Evolutionary conservation across 2,888 invertebrate genomes (phyloP), one percentile per base, ranked within the genome.

Genomic region (Eumacrocentrus americanus): DNA sequence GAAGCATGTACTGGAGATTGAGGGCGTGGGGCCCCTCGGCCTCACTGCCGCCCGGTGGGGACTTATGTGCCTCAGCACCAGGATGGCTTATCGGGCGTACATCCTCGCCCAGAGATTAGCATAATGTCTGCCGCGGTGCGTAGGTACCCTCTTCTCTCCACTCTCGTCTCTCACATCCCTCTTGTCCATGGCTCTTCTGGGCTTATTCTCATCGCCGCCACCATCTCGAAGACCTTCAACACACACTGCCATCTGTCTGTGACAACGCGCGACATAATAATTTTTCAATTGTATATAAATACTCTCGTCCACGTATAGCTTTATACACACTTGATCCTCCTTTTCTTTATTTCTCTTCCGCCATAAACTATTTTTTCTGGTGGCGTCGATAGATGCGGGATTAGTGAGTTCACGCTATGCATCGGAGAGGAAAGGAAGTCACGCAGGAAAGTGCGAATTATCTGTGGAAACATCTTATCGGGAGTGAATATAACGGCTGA

Each of bases 61-160:
- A 68, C 68, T 72, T 70, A 71, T 51, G 46, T 57, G 40, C 59
- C 50, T 57, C 25, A 60, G 29, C 64, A 60, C 59, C 47, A 48
- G 65, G 59, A 65, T 69, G 75, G 75, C 79, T 79, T 79, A 79
- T 79, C 78, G 76, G 79, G 71, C 73, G 76, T 77, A 76, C 78
- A 79, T 79, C 78, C 79, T 76, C 75, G 72, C 77, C 74, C 72
- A 74, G 71, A 77, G 77, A 79, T 79, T 79, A 78, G 78, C 78
- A 79, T 79, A 79, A 79, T 79, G 79, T 77, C 76, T 76, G 79
- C 74, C 70, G 74, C 64, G 52, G 62, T 64, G 64, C 63, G 64
- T 64, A 63, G 58, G 54, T 66, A 58, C 46, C 35, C 42, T 18
- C 44, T 22, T 40, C 60, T 29, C 55, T 51, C 52, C 53, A 40